Evolutionary conservation across 1,140 invertebrate species (phyloP), one percentile per base, ranked within the genome.

Genomic region (Pogonomyrmex barbatus): DNA sequence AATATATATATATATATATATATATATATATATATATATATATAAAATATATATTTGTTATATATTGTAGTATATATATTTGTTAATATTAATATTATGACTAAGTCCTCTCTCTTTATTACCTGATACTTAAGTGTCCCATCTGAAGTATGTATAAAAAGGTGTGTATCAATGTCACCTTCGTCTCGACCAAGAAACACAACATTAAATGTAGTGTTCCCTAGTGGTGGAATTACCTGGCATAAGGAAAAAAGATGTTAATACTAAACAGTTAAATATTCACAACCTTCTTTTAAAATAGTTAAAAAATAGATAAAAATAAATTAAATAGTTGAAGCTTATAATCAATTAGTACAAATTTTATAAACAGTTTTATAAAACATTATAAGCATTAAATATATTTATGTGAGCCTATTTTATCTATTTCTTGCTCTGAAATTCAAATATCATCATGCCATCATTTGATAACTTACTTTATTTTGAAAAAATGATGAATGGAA

Each of bases 131-230:
- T 97, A 92, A 98, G 96, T 88, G 96, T 97, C 83, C 98, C 99
- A 94, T 98, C 97, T 68, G 98, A 98, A 17, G 98, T 99, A 95
- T 99, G 98, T 93, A 99, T 98, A 95, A 97, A 98, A 92, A 99
- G 96, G 94, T 97, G 97, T 94, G 98, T 98, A 94, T 98, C 97
- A 87, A 98, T 97, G 92, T 96, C 96, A 86, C 98, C 98, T 95
- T 98, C 97, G 95, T 98, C 97, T 92, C 98, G 95, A 30, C 98
- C 98, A 91, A 99, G 96, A 95, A 99, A 99, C 79, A 99, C 98
- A 90, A 99, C 98, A 96, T 97, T 98, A 95, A 99, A 99, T 85
- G 98, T 97, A 88, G 98, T 99, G 94, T 99, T 99, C 67, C 97
- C 97, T 81, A 97, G 96, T 65, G 98, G 98, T 92, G 97, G 97